Base-by-base conservation (phyloP, 2,797 vertebrate genomes). In the Pseudochaenichthys georgianus region DNA sequence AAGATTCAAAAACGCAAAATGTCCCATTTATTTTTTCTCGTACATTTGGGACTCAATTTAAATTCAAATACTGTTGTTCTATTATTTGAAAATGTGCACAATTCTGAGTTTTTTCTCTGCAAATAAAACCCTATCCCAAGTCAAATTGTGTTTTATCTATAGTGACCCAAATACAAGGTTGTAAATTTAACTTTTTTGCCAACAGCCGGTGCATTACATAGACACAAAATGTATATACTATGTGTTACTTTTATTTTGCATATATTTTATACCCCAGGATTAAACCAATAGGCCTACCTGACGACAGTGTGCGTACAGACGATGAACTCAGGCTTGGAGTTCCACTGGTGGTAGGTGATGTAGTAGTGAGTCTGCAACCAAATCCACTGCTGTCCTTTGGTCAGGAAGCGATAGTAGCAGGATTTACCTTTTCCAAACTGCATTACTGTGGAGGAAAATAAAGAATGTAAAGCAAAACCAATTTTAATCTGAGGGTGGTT, bases 281-380 rank as follows among this genome's bases (percentile, higher is more conserved):
- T 38, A 48, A 75, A 45, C 9, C 41, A 48, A 41, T 9, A 48
- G 28, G 2, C 75, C 64, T 93, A 96, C 96, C 96, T 96, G 85
- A 97, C 95, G 9, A 97, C 96, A 19, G 93, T 96, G 88, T 97
- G 95, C 45, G 95, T 97, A 70, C 96, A 97, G 86, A 97, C 96
- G 6, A 97, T 96, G 88, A 97, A 98, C 93, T 98, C 95, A 0
- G 97, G 96, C 81, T 97, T 97, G 92, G 96, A 98, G 88, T 97
- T 98, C 97, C 97, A 98, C 91, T 98, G 97, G 88, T 97, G 96
- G 89, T 96, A 98, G 10, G 96, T 97, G 86, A 96, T 96, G 93
- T 96, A 97, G 92, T 96, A 97, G 70, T 97, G 96, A 16, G 96
- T 97, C 93, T 97, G 95, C 70, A 97, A 88, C 97, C 96, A 96